phyloP scores from a whole-genome alignment of 2,888 invertebrate species.

The Pomacea canaliculata region DNA sequence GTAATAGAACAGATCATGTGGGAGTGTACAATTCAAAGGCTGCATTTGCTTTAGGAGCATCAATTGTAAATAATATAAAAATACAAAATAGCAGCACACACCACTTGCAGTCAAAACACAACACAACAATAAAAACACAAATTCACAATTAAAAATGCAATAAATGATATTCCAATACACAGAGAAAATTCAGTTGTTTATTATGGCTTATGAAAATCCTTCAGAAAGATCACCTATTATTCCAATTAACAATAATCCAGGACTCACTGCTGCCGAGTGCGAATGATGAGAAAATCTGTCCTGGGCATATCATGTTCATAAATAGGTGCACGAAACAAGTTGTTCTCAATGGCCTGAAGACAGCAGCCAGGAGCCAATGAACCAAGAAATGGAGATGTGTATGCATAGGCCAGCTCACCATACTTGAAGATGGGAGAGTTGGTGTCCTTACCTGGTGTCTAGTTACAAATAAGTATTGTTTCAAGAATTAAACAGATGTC shows the following conservation, averaged over 20 bases:
- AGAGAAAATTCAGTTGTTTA: neutral
- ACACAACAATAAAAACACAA: too few relatives aligned
- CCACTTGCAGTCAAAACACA: too few relatives aligned
- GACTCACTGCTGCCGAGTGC: slow-evolving; percentile 78
- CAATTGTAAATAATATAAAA: too few relatives aligned
- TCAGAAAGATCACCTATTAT: neutral
- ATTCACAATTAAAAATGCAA: too few relatives aligned
- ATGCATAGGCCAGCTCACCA: slow-evolving; percentile 96
- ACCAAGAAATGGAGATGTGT: slow-evolving; percentile 97
- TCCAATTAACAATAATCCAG: neutral
- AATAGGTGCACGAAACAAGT: slow-evolving; percentile 96
- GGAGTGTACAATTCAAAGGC: too few relatives aligned
- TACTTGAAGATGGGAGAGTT: slow-evolving; percentile 80
- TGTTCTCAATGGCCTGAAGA: slow-evolving; percentile 94
- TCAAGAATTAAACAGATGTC: neutral
- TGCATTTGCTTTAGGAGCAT: too few relatives aligned
- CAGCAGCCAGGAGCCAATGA: slow-evolving; percentile 93
- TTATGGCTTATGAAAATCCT: neutral
- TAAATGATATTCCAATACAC: too few relatives aligned
- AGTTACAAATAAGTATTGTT: neutral
- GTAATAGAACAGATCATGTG: slow-evolving; percentile 59
- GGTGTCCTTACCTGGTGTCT: slow-evolving; percentile 91
- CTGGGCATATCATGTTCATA: slow-evolving; percentile 85
- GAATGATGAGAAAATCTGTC: slow-evolving; percentile 92
- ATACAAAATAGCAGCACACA: too few relatives aligned